phyloP scores from a whole-genome alignment of 1,140 invertebrate genomes.

The Brachystomella parvula region DNA sequence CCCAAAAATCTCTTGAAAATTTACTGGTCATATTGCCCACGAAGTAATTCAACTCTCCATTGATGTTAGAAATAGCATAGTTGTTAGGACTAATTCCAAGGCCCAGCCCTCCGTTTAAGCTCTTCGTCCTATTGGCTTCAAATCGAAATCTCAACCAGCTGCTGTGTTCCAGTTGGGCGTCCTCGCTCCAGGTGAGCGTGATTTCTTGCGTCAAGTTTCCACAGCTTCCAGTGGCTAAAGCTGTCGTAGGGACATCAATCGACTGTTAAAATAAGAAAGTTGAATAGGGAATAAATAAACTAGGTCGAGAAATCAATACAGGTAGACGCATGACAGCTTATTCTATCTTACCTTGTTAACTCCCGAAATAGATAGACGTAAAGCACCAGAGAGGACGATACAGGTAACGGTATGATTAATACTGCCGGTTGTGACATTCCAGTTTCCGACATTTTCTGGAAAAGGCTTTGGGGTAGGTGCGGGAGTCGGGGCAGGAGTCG shows the following conservation, averaged over 20 bases:
- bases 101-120: not conserved
- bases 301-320: too few relatives aligned
- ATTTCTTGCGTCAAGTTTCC: not conserved
- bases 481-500: not conserved
- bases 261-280: too few relatives aligned
- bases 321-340: too few relatives aligned
- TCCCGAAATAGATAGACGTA: constrained; percentile 13
- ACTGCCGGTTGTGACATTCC: constrained; percentile 15
- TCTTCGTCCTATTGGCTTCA: constrained; percentile 5
- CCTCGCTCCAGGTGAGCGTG: not conserved
- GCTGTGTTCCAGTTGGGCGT: not conserved
- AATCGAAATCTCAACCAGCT: constrained; percentile 4
- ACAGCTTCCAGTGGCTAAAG: not conserved
- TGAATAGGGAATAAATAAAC: too few relatives aligned
- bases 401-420: constrained; percentile 14
- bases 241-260: not conserved
- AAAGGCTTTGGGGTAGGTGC: constrained; percentile 4
- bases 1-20: too few relatives aligned
- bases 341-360: not conserved
- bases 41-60: not conserved
- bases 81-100: constrained; percentile 2
- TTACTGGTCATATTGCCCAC: not conserved
- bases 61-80: constrained; percentile 13
- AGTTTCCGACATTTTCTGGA: constrained; percentile 23
- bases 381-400: constrained; percentile 20